Evolutionary conservation across 2,888 invertebrate genomes (phyloP), one percentile per base, ranked within the genome.

Genomic region (Cloeon dipterum): DNA sequence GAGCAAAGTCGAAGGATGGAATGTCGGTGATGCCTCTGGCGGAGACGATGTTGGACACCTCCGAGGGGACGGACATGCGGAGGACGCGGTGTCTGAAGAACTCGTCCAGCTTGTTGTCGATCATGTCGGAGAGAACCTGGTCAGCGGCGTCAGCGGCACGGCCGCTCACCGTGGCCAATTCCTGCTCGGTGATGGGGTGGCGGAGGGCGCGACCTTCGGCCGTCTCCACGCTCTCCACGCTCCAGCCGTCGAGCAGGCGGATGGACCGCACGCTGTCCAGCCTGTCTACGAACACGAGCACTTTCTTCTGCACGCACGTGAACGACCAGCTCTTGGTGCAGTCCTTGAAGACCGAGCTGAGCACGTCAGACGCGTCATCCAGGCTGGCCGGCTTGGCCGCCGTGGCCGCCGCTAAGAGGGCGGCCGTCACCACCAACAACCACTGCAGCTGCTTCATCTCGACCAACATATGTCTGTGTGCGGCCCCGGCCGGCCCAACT

Each of bases 51-150:
- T 41, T 42, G 10, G 38, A 40, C 25, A 41, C 42, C 40, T 50
- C 49, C 8, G 38, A 34, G 4, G 50, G 50, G 29, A 50, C 39
- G 20, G 44, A 41, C 10, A 53, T 40, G 25, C 52, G 43, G 32
- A 70, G 49, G 1, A 65, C 56, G 42, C 69, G 68, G 13, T 57
- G 62, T 33, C 65, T 61, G 43, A 70, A 68, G 47, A 70, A 70
- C 11, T 57, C 52, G 19, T 66, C 63, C 1, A 70, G 55, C 16
- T 61, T 62, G 35, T 55, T 53, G 38, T 69, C 66, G 25, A 69
- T 66, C 44, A 58, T 29, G 16, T 29, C 29, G n/a, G n/a, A 16
- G 7, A 29, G n/a, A 16, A 29, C 29, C n/a, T 35, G n/a, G 37
- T 32, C 4, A 26, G 34, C 10, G 37, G 41, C 26, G 38, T 33